phyloP scores from a whole-genome alignment of 2,113 vertebrate genomes.

The Myrmecophaga tridactyla region DNA sequence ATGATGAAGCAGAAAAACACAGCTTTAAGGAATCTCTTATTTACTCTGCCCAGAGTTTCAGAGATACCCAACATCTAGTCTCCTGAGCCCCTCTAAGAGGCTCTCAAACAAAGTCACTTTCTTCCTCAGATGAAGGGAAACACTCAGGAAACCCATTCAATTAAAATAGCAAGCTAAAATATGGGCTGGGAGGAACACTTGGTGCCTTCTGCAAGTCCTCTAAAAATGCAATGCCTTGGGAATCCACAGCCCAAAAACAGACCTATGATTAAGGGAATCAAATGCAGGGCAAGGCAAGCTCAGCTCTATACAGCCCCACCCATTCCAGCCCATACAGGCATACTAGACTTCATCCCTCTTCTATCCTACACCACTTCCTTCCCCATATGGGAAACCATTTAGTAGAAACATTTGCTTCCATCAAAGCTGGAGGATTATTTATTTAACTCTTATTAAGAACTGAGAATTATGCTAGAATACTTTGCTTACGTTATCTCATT shows the following conservation, averaged over 20 bases:
- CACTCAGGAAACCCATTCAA: not conserved
- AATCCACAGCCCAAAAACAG: conserved; percentile 17
- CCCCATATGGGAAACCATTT: not conserved
- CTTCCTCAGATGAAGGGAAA: conserved; percentile 11
- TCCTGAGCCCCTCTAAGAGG: conserved; percentile 16
- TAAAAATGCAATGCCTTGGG: not conserved
- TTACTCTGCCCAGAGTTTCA: not conserved
- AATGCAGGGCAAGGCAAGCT: not conserved
- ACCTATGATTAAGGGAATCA: not conserved
- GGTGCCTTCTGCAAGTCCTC: not conserved
- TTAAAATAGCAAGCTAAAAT: not conserved
- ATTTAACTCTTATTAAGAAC: not conserved
- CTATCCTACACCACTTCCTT: not conserved
- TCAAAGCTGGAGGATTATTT: not conserved
- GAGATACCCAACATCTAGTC: not conserved
- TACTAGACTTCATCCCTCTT: not conserved
- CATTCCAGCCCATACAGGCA: not conserved
- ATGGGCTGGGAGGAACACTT: not conserved
- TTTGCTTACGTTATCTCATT: accelerated
- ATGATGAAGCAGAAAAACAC: not conserved
- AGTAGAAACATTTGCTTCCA: not conserved
- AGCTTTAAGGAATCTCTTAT: conserved; percentile 14
- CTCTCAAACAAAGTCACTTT: conserved; percentile 46
- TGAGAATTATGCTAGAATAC: not conserved
- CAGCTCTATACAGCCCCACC: not conserved